Evolutionary conservation across 2,888 invertebrate species (phyloP), one percentile per base, ranked within the genome.

Genomic region (Timema podura): DNA sequence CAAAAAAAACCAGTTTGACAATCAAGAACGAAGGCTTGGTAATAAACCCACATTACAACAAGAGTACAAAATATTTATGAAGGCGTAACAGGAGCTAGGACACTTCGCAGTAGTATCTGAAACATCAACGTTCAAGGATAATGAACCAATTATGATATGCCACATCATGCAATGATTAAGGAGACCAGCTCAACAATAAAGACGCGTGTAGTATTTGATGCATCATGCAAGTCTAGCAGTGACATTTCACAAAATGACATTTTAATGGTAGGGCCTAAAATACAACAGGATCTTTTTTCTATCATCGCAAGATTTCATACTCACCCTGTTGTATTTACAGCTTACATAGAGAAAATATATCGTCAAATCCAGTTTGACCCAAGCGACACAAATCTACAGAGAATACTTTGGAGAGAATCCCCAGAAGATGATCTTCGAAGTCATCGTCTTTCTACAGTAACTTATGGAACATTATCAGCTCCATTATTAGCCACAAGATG

Each of bases 401-500:
- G 48, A 48, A 48, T 65, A 13, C 44, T 65, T 16, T 65, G 5
- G 65, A 49, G 45, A 15, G 16, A 49, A 6, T 15, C 11, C 65
- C n/a, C 45, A 9, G 10, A 65, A 16, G 65, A 7, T 5, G 13
- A 7, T 7, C 45, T 49, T 45, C 2, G 13, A 65, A 16, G 16
- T 11, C 47, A 6, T 11, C 1, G 49, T n/a, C 46, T 65, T 6
- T 47, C 44, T n/a, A 65, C 65, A 46, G 10, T 65, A 45, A 65
- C 65, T 49, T 65, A 65, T 65, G 65, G 65, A 15, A 65, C 47
- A 47, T 47, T 47, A 47, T 46, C 13, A 46, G 5, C 48, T 16
- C 65, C 65, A 5, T 65, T 65, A 47, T 16, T 48, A 2, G 65
- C 65, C 48, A 48, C 7, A 16, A 16, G 7, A 57, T 57, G 15